Evolutionary conservation across 2,888 invertebrate genomes (phyloP), one percentile per base, ranked within the genome.

Genomic region (Drosophila lutescens): DNA sequence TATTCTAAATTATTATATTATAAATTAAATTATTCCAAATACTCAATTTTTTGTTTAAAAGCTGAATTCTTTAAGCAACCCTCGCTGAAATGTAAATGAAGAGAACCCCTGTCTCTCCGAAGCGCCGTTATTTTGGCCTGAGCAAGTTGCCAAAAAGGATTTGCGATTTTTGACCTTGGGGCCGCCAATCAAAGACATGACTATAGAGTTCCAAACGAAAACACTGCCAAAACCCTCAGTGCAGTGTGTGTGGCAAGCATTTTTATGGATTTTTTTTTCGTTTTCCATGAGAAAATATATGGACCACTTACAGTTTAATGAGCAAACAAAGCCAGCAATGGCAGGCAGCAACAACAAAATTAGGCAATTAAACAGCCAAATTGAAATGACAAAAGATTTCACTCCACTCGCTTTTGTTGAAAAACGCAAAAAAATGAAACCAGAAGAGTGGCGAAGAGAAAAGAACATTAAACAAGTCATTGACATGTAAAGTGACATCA

Each of bases 381-480:
- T 76, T 70, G 67, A 70, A 77, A 74, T 77, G 65, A 86, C 84
- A 88, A 86, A 86, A 83, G 86, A 65, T 65, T 83, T 71, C 62
- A 74, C 70, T 82, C 58, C 56, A 74, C 67, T 81, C 68, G 61
- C 51, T 17, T 30, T 57, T 76, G 30, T 30, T 70, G 61, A 51
- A 57, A 72, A 65, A 51, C 44, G 46, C 57, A 43, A 55, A 54
- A 71, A 54, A 67, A 43, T 36, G 69, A 54, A 44, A 36, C 55
- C 47, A 57, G 60, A 58, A 49, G 41, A 47, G 40, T 41, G 43
- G 26, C 36, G 36, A 47, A 57, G 41, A 58, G 17, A 26, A 50
- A 41, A 57, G 69, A 60, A 57, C 53, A 49, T 44, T 56, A 49
- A 80, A 68, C 76, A 80, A 86, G 85, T 88, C 85, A 86, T 76